phyloP scores from a whole-genome alignment of 2,113 vertebrate species.

The Leucoraja erinaceus region DNA sequence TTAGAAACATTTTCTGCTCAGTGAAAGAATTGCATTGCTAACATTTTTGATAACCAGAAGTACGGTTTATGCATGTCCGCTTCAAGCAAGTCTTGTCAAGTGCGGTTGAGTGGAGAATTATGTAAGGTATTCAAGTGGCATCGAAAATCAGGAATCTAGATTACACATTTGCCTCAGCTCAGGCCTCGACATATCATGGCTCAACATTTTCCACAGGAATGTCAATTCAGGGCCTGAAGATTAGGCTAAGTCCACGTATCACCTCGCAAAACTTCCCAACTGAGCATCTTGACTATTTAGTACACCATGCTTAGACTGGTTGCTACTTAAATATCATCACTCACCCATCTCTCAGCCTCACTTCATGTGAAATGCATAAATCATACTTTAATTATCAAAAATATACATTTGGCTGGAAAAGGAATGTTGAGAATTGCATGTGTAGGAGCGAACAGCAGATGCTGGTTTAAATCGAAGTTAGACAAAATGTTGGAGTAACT shows the following conservation, averaged over 20 bases:
- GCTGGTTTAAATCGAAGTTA: too few relatives aligned
- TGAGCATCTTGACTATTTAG: background rate
- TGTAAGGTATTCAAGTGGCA: too few relatives aligned
- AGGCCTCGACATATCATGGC: background rate
- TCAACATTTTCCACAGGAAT: background rate
- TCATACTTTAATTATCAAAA: conserved; percentile 10
- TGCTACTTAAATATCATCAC: background rate
- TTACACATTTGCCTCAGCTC: background rate
- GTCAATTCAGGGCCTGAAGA: background rate
- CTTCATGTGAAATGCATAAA: conserved; percentile 14
- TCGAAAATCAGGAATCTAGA: background rate
- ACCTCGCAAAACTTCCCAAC: background rate
- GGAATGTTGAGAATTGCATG: background rate
- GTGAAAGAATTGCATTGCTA: background rate
- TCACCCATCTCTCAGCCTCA: background rate
- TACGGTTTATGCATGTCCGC: too few relatives aligned
- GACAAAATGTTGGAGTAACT: too few relatives aligned
- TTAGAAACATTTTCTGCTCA: background rate
- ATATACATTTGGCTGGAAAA: background rate
- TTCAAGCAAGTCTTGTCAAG: too few relatives aligned
- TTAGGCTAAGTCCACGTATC: background rate
- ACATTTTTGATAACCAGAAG: too few relatives aligned
- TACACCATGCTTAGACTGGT: background rate
- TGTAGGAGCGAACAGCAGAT: too few relatives aligned
- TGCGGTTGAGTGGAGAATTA: too few relatives aligned